Evolutionary conservation across 1,140 invertebrate species (phyloP), one percentile per base, ranked within the genome.

Genomic region (Zaprionus taronus): DNA sequence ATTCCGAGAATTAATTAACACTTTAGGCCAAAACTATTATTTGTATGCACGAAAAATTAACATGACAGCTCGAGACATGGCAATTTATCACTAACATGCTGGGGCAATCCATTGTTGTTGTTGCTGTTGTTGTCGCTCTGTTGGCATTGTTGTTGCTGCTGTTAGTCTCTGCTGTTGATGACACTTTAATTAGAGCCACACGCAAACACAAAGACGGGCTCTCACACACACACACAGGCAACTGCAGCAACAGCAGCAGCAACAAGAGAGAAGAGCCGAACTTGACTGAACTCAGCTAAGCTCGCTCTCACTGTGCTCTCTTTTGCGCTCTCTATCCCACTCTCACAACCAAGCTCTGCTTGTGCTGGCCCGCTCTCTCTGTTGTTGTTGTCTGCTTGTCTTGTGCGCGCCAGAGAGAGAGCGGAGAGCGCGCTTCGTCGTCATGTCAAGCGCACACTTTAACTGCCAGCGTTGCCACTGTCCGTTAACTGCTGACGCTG

Each of bases 121-220:
- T 28, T 28, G 3, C 3, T 24, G 67, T 61, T 69, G 36, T 49
- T 58, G 65, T 56, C 44, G 58, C 26, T 56, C 24, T 61, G 41
- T 47, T 47, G 6, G 5, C 77, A 70, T 24, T 64, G 58, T 44
- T 65, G 58, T 36, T 38, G 31, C 9, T 62, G 67, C 51, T 75
- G 77, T 34, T 73, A 53, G 41, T 69, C 70, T 79, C 75, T 83
- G 80, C 80, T 89, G 85, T 63, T 89, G 84, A 89, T 89, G 84
- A 89, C 85, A 89, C 84, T 89, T 89, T 89, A 90, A 89, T 90
- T 89, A 90, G 82, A 91, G 82, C 87, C 86, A 91, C 85, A 90
- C 86, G 86, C 86, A 90, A 87, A 80, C 86, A 85, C 74, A 89
- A 80, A 83, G 65, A 68, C 77, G 22, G 20, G 44, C 51, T n/a